Conservation (phyloP, 2,888 invertebrate species). For the Atrina japonica region DNA sequence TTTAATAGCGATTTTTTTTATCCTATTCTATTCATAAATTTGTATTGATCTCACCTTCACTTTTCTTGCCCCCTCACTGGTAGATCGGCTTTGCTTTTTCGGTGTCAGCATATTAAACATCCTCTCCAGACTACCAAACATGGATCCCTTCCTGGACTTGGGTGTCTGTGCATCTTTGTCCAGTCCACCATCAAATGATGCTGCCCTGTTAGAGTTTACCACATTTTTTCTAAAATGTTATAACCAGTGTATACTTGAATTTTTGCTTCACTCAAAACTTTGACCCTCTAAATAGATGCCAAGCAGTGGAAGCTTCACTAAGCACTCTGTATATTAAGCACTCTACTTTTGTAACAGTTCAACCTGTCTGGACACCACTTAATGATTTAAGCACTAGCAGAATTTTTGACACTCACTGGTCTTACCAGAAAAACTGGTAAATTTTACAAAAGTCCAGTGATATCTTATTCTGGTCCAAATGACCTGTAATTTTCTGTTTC, state of each 20-base stretch:
- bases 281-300: constrained; percentile 20
- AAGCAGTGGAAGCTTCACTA: constrained; percentile 21
- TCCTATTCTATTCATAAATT: no score
- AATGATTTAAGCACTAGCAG: no score
- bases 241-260: constrained; percentile 8
- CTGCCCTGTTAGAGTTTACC: constrained; percentile 63
- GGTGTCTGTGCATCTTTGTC: constrained; percentile 70
- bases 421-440: no score
- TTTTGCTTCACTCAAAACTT: not conserved
- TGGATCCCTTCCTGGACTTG: constrained; percentile 81
- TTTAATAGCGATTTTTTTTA: no score
- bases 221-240: constrained; percentile 37
- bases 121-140: constrained; percentile 87
- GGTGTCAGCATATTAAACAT: constrained; percentile 88
- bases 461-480: no score
- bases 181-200: constrained; percentile 78
- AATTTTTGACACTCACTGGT: no score
- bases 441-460: no score
- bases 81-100: constrained; percentile 79
- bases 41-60: constrained; percentile 80
- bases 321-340: no score
- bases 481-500: no score
- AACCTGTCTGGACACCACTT: no score
- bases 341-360: no score
- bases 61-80: constrained; percentile 77